Conservation (phyloP, 2,888 invertebrate genomes). For the Eristalis tenax region DNA sequence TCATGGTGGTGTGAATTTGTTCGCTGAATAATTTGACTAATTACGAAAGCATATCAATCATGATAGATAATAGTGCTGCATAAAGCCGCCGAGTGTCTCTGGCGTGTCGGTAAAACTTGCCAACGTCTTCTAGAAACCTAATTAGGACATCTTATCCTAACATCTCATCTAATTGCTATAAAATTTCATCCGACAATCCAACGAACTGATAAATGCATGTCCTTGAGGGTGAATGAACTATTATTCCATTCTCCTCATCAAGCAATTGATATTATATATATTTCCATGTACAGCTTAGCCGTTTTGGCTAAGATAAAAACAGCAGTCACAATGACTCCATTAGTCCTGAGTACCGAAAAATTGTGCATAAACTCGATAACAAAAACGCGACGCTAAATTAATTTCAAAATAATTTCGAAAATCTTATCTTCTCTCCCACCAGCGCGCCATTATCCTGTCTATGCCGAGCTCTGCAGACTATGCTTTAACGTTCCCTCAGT, state of each 20-base stretch:
- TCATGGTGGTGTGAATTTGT: not conserved
- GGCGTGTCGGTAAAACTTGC: not conserved
- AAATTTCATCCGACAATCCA: constrained; percentile 19
- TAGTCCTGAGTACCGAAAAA: constrained; percentile 36
- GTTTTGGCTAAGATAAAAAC: constrained; percentile 15
- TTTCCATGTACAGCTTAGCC: too few relatives aligned
- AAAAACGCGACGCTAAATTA: constrained; percentile 53
- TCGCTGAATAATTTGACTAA: constrained; percentile 2
- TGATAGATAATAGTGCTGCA: not conserved
- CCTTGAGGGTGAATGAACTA: constrained; percentile 16
- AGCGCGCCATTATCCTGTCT: not conserved
- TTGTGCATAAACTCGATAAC: constrained; percentile 39
- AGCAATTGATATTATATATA: constrained; percentile 17
- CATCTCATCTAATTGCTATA: constrained; percentile 28
- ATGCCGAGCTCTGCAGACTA: not conserved
- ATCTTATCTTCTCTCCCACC: constrained; percentile 16
- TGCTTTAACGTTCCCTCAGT: not conserved
- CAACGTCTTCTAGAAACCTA: not conserved
- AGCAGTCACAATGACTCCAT: constrained; percentile 23
- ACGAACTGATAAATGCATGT: constrained; percentile 12
- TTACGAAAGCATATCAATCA: constrained; percentile 2
- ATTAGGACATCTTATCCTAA: constrained; percentile 5
- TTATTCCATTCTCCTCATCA: not conserved
- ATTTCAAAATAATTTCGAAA: constrained; percentile 60
- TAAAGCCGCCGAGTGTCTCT: not conserved